Evolutionary conservation across 2,888 invertebrate genomes (phyloP), one percentile per base, ranked within the genome.

Genomic region (Eumerus sabulonum): DNA sequence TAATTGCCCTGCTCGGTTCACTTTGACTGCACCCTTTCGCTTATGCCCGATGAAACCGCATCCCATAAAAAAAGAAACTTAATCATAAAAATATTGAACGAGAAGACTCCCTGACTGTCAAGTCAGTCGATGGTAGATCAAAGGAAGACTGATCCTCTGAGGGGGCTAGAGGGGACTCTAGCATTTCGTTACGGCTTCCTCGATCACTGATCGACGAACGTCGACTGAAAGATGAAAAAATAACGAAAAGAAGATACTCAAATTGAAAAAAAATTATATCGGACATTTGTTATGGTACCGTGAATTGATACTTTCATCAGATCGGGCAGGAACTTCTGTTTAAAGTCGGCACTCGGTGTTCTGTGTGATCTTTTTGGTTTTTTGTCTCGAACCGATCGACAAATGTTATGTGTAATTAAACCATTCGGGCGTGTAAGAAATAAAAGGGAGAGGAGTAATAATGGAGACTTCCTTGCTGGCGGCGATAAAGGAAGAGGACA

Each of bases 51-150:
- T 68, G 72, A 73, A 68, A 79, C 77, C 77, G 77, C 73, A 63
- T 73, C 63, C 50, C 47, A 64, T 70, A 60, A 79, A 66, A 79
- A 74, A 79, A 74, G 64, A 59, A 59, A 42, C 79, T 79, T 79
- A 70, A 79, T 79, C 79, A 79, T 74, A 79, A 79, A 79, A 74
- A 64, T 79, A 74, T 79, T 73, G 59, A 60, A 64, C 47, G 45
- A 13, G 14, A 44, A 48, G 17, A 38, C 44, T 36, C 27, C 12
- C 14, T 38, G 73, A 45, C 79, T 79, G 79, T 70, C 74, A 79
- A 73, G 79, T 70, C 74, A 79, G 64, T 74, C 79, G 79, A 79
- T 79, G 64, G 73, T 50, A 79, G 79, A 79, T 79, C 79, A 79
- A 79, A 79, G 74, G 64, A 74, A 70, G 73, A 64, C 19, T 79